These are phyloP conservation scores for Agrilus cyanescens DNA, from an alignment of 2,888 invertebrate genomes.

Conservation along the genomic window DNA sequence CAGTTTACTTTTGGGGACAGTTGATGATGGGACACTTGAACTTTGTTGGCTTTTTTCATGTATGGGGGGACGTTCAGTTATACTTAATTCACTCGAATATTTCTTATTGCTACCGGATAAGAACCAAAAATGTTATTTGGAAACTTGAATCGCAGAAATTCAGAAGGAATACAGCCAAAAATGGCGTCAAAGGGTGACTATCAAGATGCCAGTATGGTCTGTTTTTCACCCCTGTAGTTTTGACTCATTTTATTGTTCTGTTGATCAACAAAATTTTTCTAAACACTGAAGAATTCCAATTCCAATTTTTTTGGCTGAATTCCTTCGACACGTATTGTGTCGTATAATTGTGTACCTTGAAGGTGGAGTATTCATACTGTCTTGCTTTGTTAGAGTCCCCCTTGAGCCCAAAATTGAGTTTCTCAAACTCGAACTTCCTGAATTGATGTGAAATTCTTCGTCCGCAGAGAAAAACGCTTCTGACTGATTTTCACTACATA, in stretches of 20 bases:
- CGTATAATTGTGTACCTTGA: conserved; percentile 20
- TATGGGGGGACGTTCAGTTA: conserved; percentile 34
- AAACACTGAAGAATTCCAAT: no score
- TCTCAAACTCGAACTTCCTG: conserved; percentile 54
- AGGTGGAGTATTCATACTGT: conserved; percentile 20
- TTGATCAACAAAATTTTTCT: no score
- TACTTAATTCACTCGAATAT: conserved; percentile 46
- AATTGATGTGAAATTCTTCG: conserved; percentile 63
- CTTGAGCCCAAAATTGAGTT: conserved; percentile 54
- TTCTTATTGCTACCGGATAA: conserved; percentile 35
- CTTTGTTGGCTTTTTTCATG: conserved; percentile 22
- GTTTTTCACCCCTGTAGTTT: no score
- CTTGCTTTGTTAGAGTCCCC: conserved; percentile 30
- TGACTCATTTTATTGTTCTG: no score
- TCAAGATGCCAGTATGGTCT: no score
- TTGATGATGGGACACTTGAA: conserved; percentile 25
- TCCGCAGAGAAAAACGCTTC: conserved; percentile 91
- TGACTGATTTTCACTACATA: conserved; percentile 82
- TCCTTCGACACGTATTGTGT: no score
- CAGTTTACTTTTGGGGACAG: conserved; percentile 25
- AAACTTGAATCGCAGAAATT: no score
- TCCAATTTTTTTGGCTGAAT: no score
- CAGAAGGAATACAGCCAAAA: no score
- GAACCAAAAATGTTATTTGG: no score
- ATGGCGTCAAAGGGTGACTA: no score